These are phyloP conservation scores for Alfaro cultratus DNA, from an alignment of 2,797 vertebrate genomes.

Conservation along the genomic window DNA sequence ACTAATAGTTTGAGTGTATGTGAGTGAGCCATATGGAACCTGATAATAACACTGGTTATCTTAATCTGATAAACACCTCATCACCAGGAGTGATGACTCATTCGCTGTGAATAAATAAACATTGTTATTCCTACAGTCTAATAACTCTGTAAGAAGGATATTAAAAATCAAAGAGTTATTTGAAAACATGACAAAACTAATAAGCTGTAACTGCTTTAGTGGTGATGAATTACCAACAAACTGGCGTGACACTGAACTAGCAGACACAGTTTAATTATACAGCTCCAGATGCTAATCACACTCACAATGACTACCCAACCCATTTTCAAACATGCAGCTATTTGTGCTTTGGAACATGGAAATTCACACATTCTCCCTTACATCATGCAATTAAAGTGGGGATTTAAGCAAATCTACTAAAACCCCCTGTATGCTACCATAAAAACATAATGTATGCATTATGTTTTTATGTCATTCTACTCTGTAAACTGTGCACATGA, in stretches of 20 bases:
- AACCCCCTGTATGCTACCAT: constrained; percentile 71
- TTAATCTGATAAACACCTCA: constrained; percentile 23
- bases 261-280: constrained; percentile 72
- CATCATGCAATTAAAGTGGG: constrained; percentile 76
- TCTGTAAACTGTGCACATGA: constrained; percentile 50
- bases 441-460: too few relatives aligned
- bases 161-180: constrained; percentile 20
- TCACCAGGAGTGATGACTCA: constrained; percentile 36
- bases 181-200: constrained; percentile 17
- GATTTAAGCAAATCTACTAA: constrained; percentile 74
- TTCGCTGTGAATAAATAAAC: constrained; percentile 16
- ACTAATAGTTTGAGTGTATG: background rate
- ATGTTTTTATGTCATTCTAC: constrained; percentile 68
- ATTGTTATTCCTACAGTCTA: constrained; percentile 10
- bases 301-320: constrained; percentile 69
- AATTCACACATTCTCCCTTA: constrained; percentile 72
- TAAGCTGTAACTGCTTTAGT: constrained; percentile 2
- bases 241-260: constrained; percentile 31
- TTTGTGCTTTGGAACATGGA: constrained; percentile 71
- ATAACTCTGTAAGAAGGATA: constrained; percentile 15
- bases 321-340: constrained; percentile 74
- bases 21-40: background rate
- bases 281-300: constrained; percentile 75
- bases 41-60: constrained; percentile 16
- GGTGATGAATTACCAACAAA: constrained; percentile 45